These are phyloP conservation scores for Cladopsammia gracilis DNA, from an alignment of 64 coral and sea anemone genomes.

Conservation along the genomic window DNA sequence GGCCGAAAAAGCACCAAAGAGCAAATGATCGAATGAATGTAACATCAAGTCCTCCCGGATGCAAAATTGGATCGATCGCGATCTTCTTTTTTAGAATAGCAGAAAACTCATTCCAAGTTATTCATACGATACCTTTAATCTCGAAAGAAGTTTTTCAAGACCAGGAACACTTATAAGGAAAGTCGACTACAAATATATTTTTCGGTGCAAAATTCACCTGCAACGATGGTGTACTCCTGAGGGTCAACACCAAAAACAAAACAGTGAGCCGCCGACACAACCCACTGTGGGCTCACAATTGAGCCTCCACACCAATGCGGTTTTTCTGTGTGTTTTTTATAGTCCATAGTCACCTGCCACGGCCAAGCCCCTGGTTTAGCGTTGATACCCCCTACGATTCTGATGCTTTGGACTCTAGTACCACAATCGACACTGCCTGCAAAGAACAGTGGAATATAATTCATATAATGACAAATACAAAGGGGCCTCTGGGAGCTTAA, in stretches of 20 bases:
- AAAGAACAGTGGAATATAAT: neutral
- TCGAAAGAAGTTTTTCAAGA: too few relatives aligned
- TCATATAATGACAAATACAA: neutral
- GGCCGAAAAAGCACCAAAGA: too few relatives aligned
- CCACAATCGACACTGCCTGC: conserved; percentile 71
- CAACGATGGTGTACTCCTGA: conserved; percentile 68
- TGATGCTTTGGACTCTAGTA: conserved; percentile 27
- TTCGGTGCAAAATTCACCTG: conserved; percentile 22
- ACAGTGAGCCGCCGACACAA: conserved; percentile 89
- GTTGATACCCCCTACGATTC: conserved; percentile 78
- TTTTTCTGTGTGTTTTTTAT: conserved; percentile 42
- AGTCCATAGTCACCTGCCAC: conserved; percentile 85
- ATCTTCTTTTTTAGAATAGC: neutral
- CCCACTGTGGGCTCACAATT: conserved; percentile 65
- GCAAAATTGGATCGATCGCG: neutral
- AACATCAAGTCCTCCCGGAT: neutral
- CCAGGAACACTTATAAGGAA: neutral
- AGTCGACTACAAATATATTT: neutral
- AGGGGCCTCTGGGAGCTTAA: neutral
- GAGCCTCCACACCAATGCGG: conserved; percentile 85
- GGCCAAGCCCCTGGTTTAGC: conserved; percentile 87
- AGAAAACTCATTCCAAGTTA: too few relatives aligned
- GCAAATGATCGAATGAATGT: too few relatives aligned
- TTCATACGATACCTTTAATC: too few relatives aligned
- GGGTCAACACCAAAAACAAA: conserved; percentile 69